phyloP scores from a whole-genome alignment of 2,888 invertebrate species.

The Serripes groenlandicus region DNA sequence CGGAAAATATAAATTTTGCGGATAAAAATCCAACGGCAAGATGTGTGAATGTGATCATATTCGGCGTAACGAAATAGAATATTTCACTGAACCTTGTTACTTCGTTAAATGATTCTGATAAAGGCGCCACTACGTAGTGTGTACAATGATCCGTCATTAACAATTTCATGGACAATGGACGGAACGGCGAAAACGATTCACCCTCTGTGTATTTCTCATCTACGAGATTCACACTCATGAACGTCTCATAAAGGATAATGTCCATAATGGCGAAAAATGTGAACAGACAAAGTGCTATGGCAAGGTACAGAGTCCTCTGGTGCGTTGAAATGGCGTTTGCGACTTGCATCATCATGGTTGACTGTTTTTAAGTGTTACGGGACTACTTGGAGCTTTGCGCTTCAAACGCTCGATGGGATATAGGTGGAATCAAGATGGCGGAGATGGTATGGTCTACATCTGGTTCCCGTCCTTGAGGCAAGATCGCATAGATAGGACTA shows the following conservation, averaged over 20 bases:
- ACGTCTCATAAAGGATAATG: conserved; percentile 66
- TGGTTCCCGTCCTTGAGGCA: no score
- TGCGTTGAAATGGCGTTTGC: neutral
- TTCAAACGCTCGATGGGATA: no score
- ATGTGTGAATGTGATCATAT: conserved; percentile 93
- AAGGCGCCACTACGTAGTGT: conserved; percentile 93
- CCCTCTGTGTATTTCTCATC: conserved; percentile 52
- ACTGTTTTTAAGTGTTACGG: no score
- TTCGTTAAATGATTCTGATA: conserved; percentile 91
- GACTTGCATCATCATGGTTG: conserved; percentile 24
- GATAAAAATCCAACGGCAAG: conserved; percentile 91
- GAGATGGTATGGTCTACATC: no score
- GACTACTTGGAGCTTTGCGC: no score
- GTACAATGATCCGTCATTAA: conserved; percentile 94
- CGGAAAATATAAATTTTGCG: conserved; percentile 92
- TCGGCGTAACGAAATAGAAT: conserved; percentile 90
- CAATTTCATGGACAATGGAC: conserved; percentile 92
- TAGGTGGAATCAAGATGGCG: no score
- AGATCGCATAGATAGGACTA: no score
- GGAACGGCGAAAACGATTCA: conserved; percentile 72
- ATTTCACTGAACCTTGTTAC: conserved; percentile 89
- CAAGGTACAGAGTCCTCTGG: conserved; percentile 26
- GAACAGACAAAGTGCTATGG: conserved; percentile 13
- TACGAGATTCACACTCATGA: conserved; percentile 68
- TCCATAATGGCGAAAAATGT: conserved; percentile 76